Base-by-base conservation (phyloP, 2,888 invertebrate genomes). In the Cremastobaeus sp. region DNA sequence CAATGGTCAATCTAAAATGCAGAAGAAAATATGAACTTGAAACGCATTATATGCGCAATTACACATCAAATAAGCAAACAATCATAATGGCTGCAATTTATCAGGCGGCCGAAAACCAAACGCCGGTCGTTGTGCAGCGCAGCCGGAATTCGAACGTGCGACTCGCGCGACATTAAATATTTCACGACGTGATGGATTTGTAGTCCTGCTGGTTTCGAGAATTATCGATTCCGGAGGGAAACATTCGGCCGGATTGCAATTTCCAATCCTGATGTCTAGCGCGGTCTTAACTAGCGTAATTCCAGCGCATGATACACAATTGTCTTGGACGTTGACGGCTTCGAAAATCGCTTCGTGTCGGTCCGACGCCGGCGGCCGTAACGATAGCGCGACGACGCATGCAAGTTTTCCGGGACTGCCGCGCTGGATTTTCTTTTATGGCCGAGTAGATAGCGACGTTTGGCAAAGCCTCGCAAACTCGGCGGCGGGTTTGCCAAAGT, bases 121-220 rank as follows among this genome's bases (percentile, higher is more conserved):
- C 59, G 37, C 8, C 9, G 35, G 60, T 12, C 15, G 59, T 60
- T 60, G 43, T 20, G 17, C 18, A 17, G 43, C 48, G n/a, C n/a
- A n/a, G n/a, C 15, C 32, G 21, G 57, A 57, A 68, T 64, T 57
- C 50, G 45, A 62, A 60, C 62, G 73, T 57, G 68, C 52, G 43
- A 64, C n/a, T 68, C 60, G 15, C 30, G 69, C 52, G 64, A 59
- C 74, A 35, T 74, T 74, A 74, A 74, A 74, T 74, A 74, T 69
- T 74, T 74, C 74, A 74, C 64, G 68, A 64, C 69, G 52, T 69
- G 74, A 69, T 59, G 74, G 64, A 74, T 74, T 54, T 59, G 69
- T 21, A 65, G 74, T 62, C 50, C 55, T 64, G 65, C 59, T 57
- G 57, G 57, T 70, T 76, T 64, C 70, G 32, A 60, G 70, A 48